These are phyloP conservation scores for Cactoblastis cactorum DNA, from an alignment of 2,888 invertebrate species.

Conservation along the genomic window DNA sequence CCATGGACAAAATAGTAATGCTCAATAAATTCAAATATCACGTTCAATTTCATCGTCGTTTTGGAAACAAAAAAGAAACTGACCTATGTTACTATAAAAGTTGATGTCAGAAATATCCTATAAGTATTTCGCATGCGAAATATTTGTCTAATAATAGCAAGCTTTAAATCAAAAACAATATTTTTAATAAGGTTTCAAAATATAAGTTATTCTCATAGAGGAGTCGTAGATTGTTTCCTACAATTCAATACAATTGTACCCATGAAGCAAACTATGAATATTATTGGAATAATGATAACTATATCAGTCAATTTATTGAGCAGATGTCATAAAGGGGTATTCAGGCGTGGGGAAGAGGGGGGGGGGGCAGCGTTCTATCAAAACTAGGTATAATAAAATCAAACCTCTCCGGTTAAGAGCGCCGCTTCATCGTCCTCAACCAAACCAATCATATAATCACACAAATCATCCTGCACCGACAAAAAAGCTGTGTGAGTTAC, in stretches of 20 bases:
- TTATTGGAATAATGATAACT: not conserved
- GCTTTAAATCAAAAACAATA: too few species aligned
- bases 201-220: too few species aligned
- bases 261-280: too few species aligned
- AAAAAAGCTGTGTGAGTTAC: slow-evolving; percentile 52
- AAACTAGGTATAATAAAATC: slow-evolving; percentile 34
- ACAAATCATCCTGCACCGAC: slow-evolving; percentile 76
- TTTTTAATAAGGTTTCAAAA: too few species aligned
- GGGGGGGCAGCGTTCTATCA: slow-evolving; percentile 36
- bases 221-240: too few species aligned
- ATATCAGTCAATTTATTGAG: slow-evolving; percentile 11
- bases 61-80: not conserved
- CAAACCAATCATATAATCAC: slow-evolving; percentile 80
- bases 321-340: slow-evolving; percentile 21
- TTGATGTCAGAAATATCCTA: too few species aligned
- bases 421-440: slow-evolving; percentile 78
- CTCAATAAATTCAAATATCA: slow-evolving; percentile 2
- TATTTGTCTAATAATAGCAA: too few species aligned
- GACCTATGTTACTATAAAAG: too few species aligned
- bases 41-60: not conserved
- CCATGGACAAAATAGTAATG: not conserved
- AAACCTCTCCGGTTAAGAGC: slow-evolving; percentile 74
- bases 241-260: too few species aligned
- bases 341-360: slow-evolving; percentile 34
- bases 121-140: too few species aligned